Evolutionary conservation across 2,113 vertebrate species (phyloP).

Genomic region (Pomatostomus ruficeps): DNA sequence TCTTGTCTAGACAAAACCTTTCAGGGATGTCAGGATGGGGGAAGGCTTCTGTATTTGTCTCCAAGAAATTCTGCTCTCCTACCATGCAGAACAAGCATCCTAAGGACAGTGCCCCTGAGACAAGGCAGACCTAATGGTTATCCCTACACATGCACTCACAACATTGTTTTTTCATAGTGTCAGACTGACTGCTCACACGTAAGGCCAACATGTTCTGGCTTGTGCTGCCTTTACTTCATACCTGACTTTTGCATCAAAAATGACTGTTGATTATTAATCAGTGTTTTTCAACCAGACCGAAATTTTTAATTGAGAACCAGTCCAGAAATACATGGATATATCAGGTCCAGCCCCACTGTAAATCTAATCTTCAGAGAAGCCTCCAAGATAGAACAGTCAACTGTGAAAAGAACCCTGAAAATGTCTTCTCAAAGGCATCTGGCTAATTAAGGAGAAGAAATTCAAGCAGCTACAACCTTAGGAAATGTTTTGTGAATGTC

Average conservation of each 20-base stretch:
- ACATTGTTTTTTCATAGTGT: neutral
- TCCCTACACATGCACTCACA: neutral
- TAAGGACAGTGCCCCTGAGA: neutral
- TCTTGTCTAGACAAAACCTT: conserved; percentile 43
- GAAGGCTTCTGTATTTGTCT: neutral
- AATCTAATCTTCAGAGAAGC: neutral
- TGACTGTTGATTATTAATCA: neutral
- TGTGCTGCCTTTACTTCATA: neutral
- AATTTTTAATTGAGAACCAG: neutral
- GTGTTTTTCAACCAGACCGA: neutral
- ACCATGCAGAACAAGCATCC: neutral
- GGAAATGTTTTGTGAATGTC: neutral
- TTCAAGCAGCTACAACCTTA: conserved; percentile 23
- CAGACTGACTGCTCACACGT: neutral
- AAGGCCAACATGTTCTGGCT: neutral
- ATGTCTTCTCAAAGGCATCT: neutral
- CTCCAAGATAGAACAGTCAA: neutral
- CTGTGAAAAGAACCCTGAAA: neutral
- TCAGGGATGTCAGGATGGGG: neutral
- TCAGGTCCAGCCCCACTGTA: neutral
- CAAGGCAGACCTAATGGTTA: neutral
- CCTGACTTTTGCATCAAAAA: neutral
- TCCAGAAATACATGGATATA: neutral
- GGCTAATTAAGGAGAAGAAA: conserved; percentile 26
- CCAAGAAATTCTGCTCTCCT: neutral